Conservation (phyloP, 2,888 invertebrate genomes). For the Chloroclystis v-ata region DNA sequence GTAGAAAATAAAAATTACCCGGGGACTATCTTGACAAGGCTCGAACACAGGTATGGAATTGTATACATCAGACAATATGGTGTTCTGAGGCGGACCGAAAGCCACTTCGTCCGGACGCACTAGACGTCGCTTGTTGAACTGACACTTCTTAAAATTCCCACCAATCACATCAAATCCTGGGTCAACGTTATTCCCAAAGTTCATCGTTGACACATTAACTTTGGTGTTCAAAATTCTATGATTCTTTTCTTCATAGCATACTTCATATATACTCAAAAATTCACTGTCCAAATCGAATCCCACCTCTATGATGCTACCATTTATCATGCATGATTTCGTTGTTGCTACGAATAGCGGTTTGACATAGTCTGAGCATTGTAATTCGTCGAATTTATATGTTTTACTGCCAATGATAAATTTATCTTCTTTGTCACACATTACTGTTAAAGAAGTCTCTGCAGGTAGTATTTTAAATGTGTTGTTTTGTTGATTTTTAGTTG, state of each 20-base stretch:
- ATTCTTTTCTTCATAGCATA: slow-evolving; percentile 15
- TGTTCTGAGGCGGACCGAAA: slow-evolving; percentile 17
- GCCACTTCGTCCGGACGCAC: slow-evolving; percentile 11
- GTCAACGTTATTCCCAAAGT: slow-evolving; percentile 10
- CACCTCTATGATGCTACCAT: slow-evolving; percentile 14
- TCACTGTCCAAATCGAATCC: slow-evolving; percentile 15
- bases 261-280: slow-evolving; percentile 18
- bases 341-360: slow-evolving; percentile 7
- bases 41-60: slow-evolving; percentile 18
- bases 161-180: slow-evolving; percentile 2
- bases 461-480: slow-evolving; percentile 20
- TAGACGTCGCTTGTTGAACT: slow-evolving; percentile 6
- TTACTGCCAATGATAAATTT: slow-evolving; percentile 18
- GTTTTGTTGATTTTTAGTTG: slow-evolving; percentile 5
- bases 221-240: too few species aligned
- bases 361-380: slow-evolving; percentile 18
- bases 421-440: slow-evolving; percentile 22
- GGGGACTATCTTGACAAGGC: slow-evolving; percentile 14
- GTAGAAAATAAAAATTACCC: slow-evolving; percentile 3
- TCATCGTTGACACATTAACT: slow-evolving; percentile 2
- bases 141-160: slow-evolving; percentile 4
- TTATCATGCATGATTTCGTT: slow-evolving; percentile 6
- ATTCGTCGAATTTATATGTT: slow-evolving; percentile 16
- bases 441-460: slow-evolving; percentile 12
- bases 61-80: slow-evolving; percentile 9